Evolutionary conservation across 1,140 invertebrate genomes (phyloP).

Genomic region (Hermetia illucens): DNA sequence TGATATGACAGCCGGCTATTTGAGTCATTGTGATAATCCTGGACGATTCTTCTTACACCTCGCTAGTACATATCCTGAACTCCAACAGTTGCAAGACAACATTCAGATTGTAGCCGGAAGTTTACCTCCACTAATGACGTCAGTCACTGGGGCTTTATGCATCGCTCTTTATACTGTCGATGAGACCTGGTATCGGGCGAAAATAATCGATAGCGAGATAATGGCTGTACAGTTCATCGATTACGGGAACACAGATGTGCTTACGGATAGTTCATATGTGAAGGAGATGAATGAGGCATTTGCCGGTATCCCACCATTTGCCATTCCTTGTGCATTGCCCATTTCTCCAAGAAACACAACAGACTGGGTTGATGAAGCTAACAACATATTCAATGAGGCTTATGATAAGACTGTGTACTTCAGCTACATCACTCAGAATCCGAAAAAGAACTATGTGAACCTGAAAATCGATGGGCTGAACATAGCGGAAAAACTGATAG

Average conservation of each 20-base stretch:
- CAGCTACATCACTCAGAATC: slow-evolving; percentile 36
- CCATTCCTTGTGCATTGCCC: slow-evolving; percentile 47
- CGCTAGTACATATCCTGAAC: slow-evolving; percentile 31
- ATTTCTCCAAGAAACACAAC: slow-evolving; percentile 42
- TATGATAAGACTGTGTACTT: slow-evolving; percentile 17
- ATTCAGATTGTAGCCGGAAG: slow-evolving; percentile 38
- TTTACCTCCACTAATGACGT: slow-evolving; percentile 35
- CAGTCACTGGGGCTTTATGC: slow-evolving; percentile 49
- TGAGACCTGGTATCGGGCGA: slow-evolving; percentile 62
- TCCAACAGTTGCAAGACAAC: slow-evolving; percentile 40
- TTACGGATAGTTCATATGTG: slow-evolving; percentile 41
- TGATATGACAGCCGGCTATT: slow-evolving; percentile 34
- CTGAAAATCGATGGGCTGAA: slow-evolving; percentile 44
- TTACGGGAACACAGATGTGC: slow-evolving; percentile 62
- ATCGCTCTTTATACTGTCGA: slow-evolving; percentile 58
- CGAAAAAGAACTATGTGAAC: slow-evolving; percentile 39
- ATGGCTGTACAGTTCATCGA: slow-evolving; percentile 68
- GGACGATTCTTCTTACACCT: slow-evolving; percentile 51
- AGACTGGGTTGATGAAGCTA: slow-evolving; percentile 49
- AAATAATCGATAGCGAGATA: slow-evolving; percentile 56
- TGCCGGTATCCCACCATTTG: slow-evolving; percentile 36
- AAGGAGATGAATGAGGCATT: slow-evolving; percentile 41
- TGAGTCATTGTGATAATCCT: slow-evolving; percentile 49
- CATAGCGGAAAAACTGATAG: slow-evolving; percentile 41
- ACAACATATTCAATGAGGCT: slow-evolving; percentile 38